Conservation (phyloP, 2,113 vertebrate species). For the Panthera leo region DNA sequence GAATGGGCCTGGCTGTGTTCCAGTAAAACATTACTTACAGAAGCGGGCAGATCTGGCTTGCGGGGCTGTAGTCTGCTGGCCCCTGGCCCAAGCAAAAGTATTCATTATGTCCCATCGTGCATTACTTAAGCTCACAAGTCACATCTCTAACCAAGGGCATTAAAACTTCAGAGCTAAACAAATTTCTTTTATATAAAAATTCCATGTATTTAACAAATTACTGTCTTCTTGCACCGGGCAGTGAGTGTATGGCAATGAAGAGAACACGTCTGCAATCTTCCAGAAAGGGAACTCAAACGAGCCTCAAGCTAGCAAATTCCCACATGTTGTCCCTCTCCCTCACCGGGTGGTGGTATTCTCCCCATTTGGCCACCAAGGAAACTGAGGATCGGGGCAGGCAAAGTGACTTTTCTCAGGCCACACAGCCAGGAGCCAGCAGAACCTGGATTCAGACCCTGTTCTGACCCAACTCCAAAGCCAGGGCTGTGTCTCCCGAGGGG, state of each 20-base stretch:
- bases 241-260: background rate
- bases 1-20: background rate
- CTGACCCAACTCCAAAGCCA: background rate
- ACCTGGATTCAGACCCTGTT: background rate
- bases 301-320: background rate
- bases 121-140: background rate
- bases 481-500: background rate
- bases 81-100: background rate
- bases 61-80: rapidly evolving
- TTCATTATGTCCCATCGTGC: background rate
- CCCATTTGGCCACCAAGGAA: background rate
- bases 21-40: background rate
- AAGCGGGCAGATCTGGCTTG: background rate
- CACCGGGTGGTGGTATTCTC: background rate
- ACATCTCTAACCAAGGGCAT: constrained; percentile 9
- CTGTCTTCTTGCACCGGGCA: background rate
- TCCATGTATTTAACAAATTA: constrained; percentile 25
- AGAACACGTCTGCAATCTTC: background rate
- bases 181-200: constrained; percentile 3
- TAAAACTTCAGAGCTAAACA: constrained; percentile 7
- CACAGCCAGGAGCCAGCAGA: background rate
- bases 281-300: background rate
- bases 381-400: background rate
- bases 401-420: background rate
- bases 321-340: background rate